A percentile compares a stretch with the other conserved stretches of the same genome.
These are phyloP conservation scores for Knipowitschia caucasica DNA, from an alignment of 2,797 vertebrate genomes.

Conservation along the genomic window DNA sequence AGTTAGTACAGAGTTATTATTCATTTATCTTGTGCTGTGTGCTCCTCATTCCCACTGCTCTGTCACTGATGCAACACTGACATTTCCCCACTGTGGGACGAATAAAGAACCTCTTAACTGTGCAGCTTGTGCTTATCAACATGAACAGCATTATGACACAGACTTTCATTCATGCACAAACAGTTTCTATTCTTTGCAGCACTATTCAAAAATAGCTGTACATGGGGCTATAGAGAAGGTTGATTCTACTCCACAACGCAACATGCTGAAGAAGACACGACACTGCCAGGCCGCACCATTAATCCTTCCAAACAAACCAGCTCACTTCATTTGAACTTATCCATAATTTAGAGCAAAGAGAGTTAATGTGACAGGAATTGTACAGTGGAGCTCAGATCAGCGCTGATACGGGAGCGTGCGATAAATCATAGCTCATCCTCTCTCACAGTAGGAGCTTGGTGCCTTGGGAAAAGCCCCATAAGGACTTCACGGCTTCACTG, in stretches of 20 bases:
- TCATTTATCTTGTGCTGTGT: no score
- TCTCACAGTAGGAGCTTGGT: conserved; percentile 22
- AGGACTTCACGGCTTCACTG: conserved; percentile 25
- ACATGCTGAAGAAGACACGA: conserved; percentile 56
- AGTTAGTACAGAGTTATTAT: no score
- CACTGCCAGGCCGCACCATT: conserved; percentile 35
- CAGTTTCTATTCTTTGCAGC: conserved; percentile 45
- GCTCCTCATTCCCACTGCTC: no score
- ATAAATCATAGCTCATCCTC: conserved; percentile 41
- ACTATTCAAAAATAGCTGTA: conserved; percentile 57
- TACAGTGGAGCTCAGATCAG: conserved; percentile 35
- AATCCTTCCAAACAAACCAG: conserved; percentile 49
- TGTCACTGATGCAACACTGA: no score
- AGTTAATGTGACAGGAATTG: conserved; percentile 45
- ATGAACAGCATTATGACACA: conserved; percentile 39
- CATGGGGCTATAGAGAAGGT: conserved; percentile 44
- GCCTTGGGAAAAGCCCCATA: conserved; percentile 27
- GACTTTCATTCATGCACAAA: conserved; percentile 41
- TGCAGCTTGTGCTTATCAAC: conserved; percentile 19
- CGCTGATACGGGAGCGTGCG: conserved; percentile 20
- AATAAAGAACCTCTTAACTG: no score
- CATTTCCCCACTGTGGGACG: no score
- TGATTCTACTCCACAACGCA: conserved; percentile 29
- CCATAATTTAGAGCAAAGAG: conserved; percentile 62
- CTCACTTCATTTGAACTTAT: conserved; percentile 48